These are phyloP conservation scores for Orchestes rusci DNA, from an alignment of 2,888 invertebrate species.

Conservation along the genomic window DNA sequence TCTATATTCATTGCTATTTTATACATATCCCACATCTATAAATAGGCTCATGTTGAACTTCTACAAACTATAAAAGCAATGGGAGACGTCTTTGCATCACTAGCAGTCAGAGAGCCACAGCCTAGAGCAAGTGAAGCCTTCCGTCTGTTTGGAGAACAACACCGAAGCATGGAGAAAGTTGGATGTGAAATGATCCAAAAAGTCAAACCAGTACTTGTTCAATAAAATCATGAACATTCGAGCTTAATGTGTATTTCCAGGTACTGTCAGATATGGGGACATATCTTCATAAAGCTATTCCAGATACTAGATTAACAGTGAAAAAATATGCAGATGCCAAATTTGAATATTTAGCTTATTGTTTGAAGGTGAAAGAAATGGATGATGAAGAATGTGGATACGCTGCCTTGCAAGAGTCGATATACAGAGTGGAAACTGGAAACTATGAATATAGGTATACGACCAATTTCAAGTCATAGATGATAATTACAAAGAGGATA, in stretches of 20 bases:
- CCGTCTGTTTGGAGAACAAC: slow-evolving; percentile 88
- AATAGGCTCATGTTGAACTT: slow-evolving; percentile 77
- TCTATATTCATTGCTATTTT: neutral
- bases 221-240: neutral
- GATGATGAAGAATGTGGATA: slow-evolving; percentile 98
- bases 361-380: slow-evolving; percentile 98
- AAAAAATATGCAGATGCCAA: slow-evolving; percentile 98
- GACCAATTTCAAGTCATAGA: neutral
- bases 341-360: slow-evolving; percentile 98
- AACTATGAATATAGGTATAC: slow-evolving; percentile 90
- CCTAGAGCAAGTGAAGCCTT: slow-evolving; percentile 93
- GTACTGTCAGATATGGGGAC: slow-evolving; percentile 92
- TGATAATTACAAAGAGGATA: neutral
- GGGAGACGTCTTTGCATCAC: slow-evolving; percentile 90
- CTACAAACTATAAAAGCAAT: slow-evolving; percentile 83
- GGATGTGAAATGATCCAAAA: slow-evolving; percentile 85
- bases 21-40: neutral
- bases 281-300: slow-evolving; percentile 95
- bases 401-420: slow-evolving; percentile 85
- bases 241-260: slow-evolving; percentile 41
- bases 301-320: slow-evolving; percentile 95
- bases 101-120: slow-evolving; percentile 94
- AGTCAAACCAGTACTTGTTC: slow-evolving; percentile 69
- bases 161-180: slow-evolving; percentile 83
- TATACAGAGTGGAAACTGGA: slow-evolving; percentile 97